phyloP scores from a whole-genome alignment of 1,140 invertebrate species.

The Diuraphis noxia region DNA sequence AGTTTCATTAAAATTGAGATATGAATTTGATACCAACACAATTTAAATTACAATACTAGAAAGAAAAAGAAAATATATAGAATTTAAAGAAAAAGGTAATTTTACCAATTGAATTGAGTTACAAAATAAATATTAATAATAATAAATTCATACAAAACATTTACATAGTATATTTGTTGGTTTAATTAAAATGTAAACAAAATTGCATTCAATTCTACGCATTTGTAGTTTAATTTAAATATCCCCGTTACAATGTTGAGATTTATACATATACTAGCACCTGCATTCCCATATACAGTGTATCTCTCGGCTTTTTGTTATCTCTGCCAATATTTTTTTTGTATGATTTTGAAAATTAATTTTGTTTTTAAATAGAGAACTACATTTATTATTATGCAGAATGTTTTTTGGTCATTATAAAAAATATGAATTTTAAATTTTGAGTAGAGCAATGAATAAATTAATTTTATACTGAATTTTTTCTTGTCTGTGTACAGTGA shows the following conservation, averaged over 20 bases:
- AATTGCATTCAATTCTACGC: neutral
- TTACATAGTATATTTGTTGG: neutral
- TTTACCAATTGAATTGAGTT: neutral
- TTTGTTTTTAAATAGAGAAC: neutral
- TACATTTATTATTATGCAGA: neutral
- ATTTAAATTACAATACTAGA: neutral
- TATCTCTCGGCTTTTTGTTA: neutral
- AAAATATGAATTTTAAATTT: neutral
- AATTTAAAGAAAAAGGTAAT: neutral
- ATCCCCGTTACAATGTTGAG: neutral
- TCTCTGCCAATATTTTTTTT: neutral
- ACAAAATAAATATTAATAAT: neutral
- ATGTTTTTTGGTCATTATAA: neutral
- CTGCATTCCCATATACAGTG: neutral
- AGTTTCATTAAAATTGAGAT: neutral
- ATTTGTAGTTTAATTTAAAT: neutral
- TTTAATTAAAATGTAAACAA: neutral
- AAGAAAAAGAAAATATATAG: neutral
- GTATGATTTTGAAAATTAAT: neutral
- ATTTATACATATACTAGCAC: neutral
- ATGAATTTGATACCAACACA: neutral
- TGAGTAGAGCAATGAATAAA: neutral
- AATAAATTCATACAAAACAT: slow-evolving; percentile 4
- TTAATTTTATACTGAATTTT: no score
- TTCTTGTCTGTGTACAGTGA: no score